Evolutionary conservation across 2,888 invertebrate species (phyloP), one percentile per base, ranked within the genome.

Genomic region (Hemithea aestivaria): DNA sequence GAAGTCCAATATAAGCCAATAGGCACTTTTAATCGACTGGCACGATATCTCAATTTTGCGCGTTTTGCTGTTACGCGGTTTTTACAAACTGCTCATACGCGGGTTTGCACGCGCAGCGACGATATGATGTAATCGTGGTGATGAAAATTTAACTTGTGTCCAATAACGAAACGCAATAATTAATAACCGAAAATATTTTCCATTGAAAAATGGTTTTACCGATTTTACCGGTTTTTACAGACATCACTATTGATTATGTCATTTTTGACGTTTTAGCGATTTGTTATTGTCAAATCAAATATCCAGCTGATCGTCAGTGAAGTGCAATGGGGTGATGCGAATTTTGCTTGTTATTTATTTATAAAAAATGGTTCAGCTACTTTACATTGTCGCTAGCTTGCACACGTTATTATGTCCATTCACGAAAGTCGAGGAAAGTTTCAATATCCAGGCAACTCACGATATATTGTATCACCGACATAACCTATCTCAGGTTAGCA

Each of bases 361-460:
- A 66, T 35, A 29, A 11, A 70, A 78, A 72, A 94, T 95, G 94
- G 92, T 92, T 73, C 90, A 92, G 66, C 83, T 94, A 73, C 80
- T 94, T 60, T 90, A 93, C 71, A 80, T 94, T 54, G 89, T 94
- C 58, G 93, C 94, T 43, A 90, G 91, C 56, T 90, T 93, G 57
- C 95, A 96, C 76, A 84, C 98, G 40, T 74, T 96, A 48, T 89
- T 94, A 59, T 97, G 97, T 67, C 99, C 99, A 34, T 98, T 94
- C 73, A 98, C 98, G 2, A 99, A 99, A 92, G 99, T 99, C 32
- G 99, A 99, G 84, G 99, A 99, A 88, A 99, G 98, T 82, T 99
- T 99, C 77, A 99, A 98, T 87, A 88, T 98, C 40, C 99, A 99
- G 88, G 99, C 99, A 10, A 94, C 95, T 76, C 99, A 99, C 84